Evolutionary conservation across 2,888 invertebrate genomes (phyloP).

Genomic region (Ophion ventricosus): DNA sequence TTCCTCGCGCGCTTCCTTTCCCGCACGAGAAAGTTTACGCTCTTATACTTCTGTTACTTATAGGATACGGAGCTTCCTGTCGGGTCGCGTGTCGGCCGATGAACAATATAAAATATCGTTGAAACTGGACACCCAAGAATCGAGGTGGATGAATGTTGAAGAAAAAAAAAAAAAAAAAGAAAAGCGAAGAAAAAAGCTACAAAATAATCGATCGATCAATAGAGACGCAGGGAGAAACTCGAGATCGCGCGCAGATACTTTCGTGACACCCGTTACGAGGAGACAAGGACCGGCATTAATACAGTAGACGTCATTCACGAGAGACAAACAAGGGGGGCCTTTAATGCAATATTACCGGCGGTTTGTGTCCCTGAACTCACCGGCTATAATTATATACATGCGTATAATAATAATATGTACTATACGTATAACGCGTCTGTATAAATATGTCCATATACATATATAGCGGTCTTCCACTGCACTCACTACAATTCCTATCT

Average conservation of each 20-base stretch:
- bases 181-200: background rate
- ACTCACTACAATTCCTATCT: slow-evolving; percentile 27
- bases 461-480: slow-evolving; percentile 2
- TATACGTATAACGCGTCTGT: slow-evolving; percentile 8
- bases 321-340: slow-evolving; percentile 76
- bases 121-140: background rate
- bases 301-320: slow-evolving; percentile 77
- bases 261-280: slow-evolving; percentile 58
- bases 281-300: slow-evolving; percentile 41
- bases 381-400: slow-evolving; percentile 71
- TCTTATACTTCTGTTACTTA: background rate
- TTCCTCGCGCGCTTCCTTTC: background rate
- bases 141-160: background rate
- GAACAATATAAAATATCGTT: background rate
- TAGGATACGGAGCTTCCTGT: background rate
- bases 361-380: slow-evolving; percentile 78
- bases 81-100: background rate
- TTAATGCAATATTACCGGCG: slow-evolving; percentile 77
- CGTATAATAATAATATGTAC: slow-evolving; percentile 23
- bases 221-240: slow-evolving; percentile 4
- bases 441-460: background rate
- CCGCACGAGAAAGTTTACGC: background rate
- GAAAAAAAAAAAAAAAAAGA: background rate
- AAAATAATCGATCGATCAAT: slow-evolving; percentile 24
- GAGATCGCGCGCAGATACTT: slow-evolving; percentile 38